Base-by-base conservation (phyloP, 1,140 invertebrate species). In the Ptiloglossa arizonensis region DNA sequence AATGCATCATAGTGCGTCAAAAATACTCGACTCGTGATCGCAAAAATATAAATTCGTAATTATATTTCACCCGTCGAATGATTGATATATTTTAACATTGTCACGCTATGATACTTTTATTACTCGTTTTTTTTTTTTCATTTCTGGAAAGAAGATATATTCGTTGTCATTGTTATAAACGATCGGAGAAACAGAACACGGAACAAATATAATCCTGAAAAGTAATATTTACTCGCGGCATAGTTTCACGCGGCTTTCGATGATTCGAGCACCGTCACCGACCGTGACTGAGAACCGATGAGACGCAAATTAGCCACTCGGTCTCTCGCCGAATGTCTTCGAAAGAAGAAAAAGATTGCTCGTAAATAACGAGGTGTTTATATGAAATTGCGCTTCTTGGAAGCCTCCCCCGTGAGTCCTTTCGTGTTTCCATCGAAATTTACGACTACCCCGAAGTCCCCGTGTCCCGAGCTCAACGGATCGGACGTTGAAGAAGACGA, bases 311-410 rank as follows among this genome's bases (percentile, higher is more conserved):
- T 69, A 75, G 52, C 54, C 19, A 15, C 17, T 50, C 15, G 44
- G 24, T 69, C 72, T 46, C 56, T 22, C 41, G 15, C 19, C 22
- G 3, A 22, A 2, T 17, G 73, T 27, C 66, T 69, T 35, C 54
- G 57, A 63, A 24, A 50, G 50, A 63, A 38, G 38, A 70, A 82
- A 70, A 38, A 81, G 59, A 62, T 80, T 56, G 80, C 80, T 86
- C 83, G 76, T 85, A 86, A 86, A 86, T 85, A 85, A 85, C 71
- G 48, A 79, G 71, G 68, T 86, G 83, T 85, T 86, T 86, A 85
- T 80, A 85, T 63, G 80, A 80, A 82, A 85, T 86, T 82, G 80
- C 76, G 41, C 56, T 86, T 85, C 84, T 82, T 66, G 76, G 84
- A 85, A 85, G 82, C 60, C 74, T 81, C 79, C 67, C 71, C 66